Base-by-base conservation (phyloP, 2,113 vertebrate species). In the Arvicanthis niloticus region DNA sequence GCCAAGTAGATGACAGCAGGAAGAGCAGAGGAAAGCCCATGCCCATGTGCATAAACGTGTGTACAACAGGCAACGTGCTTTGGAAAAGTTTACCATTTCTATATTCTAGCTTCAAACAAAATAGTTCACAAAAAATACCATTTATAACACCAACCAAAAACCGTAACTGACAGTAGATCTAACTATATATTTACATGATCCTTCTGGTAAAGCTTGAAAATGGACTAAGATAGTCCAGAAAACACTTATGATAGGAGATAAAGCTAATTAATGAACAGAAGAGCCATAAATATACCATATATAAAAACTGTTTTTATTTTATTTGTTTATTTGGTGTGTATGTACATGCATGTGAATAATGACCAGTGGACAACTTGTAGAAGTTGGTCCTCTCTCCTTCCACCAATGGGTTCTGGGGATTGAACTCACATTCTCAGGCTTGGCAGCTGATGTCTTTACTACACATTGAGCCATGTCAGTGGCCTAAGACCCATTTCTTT, bases 41-140 rank as follows among this genome's bases (percentile, higher is more conserved):
- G 81, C 31, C 3, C 75, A 16, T 48, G 42, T 68, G 34, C 15
- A 21, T 19, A 68, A 0, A 68, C 0, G 45, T 34, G 37, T 24
- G 13, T 16, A 68, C 65, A 93, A 91, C 80, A 84, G 56, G 34
- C 48, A 78, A n/a, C n/a, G 53, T 62, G 22, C 53, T 94, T 10
- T 91, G 40, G 53, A 88, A 91, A 93, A 11, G 22, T 60, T 85
- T 94, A 90, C 48, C 48, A 67, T 93, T 91, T 72, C 56, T 22
- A 81, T 62, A 48, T 9, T 42, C 53, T 29, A 73, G 15, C n/a
- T 94, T 78, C 60, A 31, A 62, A 93, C 3, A 96, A 93, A 84
- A 56, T 53, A 82, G 56, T 88, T 92, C 58, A 77, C 48, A 82
- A 91, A 97, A 91, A 94, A 91, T 26, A 73, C 4, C 40, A 85